Conservation (phyloP, 2,797 vertebrate species). For the Parotocinclus haroldoi region DNA sequence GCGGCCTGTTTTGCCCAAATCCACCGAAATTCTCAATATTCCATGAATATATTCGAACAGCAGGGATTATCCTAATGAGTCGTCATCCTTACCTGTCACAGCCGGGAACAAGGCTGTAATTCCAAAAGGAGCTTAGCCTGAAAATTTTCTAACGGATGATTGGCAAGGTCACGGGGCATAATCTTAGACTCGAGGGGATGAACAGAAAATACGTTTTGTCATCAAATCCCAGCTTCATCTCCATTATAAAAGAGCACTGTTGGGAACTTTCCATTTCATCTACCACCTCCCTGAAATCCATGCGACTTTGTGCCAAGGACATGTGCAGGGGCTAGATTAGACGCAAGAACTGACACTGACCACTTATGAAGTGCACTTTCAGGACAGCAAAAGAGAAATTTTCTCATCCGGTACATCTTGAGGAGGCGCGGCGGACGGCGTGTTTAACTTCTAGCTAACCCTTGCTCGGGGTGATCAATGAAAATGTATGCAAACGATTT, state of each 20-base stretch:
- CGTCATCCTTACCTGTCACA: constrained; percentile 7
- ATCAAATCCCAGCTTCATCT: constrained; percentile 41
- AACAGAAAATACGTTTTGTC: constrained; percentile 22
- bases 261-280: constrained; percentile 38
- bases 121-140: constrained; percentile 8
- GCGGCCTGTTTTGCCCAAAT: background rate
- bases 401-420: background rate
- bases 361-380: constrained; percentile 47
- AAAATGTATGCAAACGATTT: constrained; percentile 23
- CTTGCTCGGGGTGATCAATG: constrained; percentile 19
- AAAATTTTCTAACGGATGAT: constrained; percentile 34
- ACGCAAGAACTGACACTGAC: constrained; percentile 39
- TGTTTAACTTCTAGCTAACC: constrained; percentile 7
- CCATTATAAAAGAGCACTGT: constrained; percentile 42
- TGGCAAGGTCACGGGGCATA: constrained; percentile 42
- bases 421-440: constrained; percentile 5
- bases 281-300: constrained; percentile 50
- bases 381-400: constrained; percentile 18
- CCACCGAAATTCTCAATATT: constrained; percentile 1
- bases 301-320: constrained; percentile 60
- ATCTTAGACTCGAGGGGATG: constrained; percentile 34
- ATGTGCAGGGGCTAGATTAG: constrained; percentile 51
- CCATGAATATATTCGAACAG: background rate
- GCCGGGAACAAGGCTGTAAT: background rate
- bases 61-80: background rate